phyloP scores from a whole-genome alignment of 2,888 invertebrate species.

The Meteorus cinctellus region DNA sequence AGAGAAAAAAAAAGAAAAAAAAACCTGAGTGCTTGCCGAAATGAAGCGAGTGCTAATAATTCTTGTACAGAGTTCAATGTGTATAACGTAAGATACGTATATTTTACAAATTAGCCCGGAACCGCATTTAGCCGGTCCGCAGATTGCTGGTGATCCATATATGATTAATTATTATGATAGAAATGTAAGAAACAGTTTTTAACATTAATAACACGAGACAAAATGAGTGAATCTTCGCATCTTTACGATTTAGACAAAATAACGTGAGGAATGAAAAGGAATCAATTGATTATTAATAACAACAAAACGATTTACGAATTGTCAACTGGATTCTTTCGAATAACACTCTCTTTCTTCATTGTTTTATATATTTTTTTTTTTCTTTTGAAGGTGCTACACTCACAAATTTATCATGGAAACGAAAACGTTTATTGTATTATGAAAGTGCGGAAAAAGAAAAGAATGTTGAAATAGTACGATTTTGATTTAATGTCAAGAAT shows the following conservation, averaged over 20 bases:
- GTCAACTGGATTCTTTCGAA: constrained; percentile 23
- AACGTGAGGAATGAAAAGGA: constrained; percentile 30
- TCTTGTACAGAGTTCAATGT: constrained; percentile 65
- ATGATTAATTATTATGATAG: constrained; percentile 41
- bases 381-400: constrained; percentile 33
- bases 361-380: background rate
- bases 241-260: constrained; percentile 10
- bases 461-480: background rate
- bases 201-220: constrained; percentile 9
- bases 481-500: background rate
- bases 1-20: constrained; percentile 9
- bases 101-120: constrained; percentile 52
- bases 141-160: constrained; percentile 37
- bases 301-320: constrained; percentile 20
- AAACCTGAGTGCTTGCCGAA: constrained; percentile 38
- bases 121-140: constrained; percentile 46
- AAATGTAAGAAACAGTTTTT: constrained; percentile 32
- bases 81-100: constrained; percentile 61
- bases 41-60: constrained; percentile 54
- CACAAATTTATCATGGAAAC: constrained; percentile 10
- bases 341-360: constrained; percentile 24
- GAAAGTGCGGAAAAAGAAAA: background rate
- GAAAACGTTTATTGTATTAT: background rate
- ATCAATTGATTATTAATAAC: constrained; percentile 17
- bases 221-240: constrained; percentile 22